Evolutionary conservation across 2,888 invertebrate genomes (phyloP), one percentile per base, ranked within the genome.

Genomic region (Carabus problematicus): DNA sequence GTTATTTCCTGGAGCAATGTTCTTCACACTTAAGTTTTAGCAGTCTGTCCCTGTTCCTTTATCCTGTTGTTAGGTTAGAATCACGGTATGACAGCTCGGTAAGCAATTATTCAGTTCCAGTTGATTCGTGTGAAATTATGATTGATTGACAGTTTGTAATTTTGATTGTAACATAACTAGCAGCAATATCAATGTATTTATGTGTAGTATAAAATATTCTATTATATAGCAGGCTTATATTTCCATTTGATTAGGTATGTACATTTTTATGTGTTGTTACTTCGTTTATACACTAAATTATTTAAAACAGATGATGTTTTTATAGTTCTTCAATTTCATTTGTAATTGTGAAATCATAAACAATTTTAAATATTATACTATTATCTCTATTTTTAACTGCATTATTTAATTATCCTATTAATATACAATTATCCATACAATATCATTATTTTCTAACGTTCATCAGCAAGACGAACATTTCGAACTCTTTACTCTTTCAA

Each of bases 401-500:
- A 60, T 67, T 67, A 67, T 67, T 67, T 67, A 60, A 60, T 67
- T 67, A 18, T 42, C 60, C 67, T 45, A 45, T 45, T 45, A 2
- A 45, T 45, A 45, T 45, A 45, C 9, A 42, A 8, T 42, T 42
- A 42, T 8, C 8, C 9, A 42, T 42, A 42, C 45, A 45, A 45
- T 12, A 45, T 45, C 45, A 45, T 12, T 12, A 45, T 45, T 7
- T 14, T 52, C 19, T 14, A 52, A 52, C 16, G 19, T 49, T 8
- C 58, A 66, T 63, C 14, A 43, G 40, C 56, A 41, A 6, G 40
- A n/a, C 41, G 42, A 52, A 9, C 52, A 42, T 19, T 19, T 45
- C 19, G 49, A 41, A 42, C 29, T 49, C 74, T 85, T 86, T 0
- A 84, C 79, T 71, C 81, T 83, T 76, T 87, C 86, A 75, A 89